Evolutionary conservation across 2,888 invertebrate species (phyloP), one percentile per base, ranked within the genome.

Genomic region (Chalcosyrphus nemorum): DNA sequence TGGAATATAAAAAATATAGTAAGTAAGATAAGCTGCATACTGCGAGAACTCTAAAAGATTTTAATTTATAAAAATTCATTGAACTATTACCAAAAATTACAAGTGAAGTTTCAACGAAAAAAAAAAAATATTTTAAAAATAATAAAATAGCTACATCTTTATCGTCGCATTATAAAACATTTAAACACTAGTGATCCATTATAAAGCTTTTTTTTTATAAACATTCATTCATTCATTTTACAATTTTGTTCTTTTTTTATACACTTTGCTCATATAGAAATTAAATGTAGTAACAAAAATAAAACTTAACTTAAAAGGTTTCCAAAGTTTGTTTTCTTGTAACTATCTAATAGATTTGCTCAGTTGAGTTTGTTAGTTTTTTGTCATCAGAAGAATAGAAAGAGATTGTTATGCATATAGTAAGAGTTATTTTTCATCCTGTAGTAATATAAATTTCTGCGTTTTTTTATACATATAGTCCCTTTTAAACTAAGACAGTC

Each of bases 351-450:
- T 81, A 77, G 45, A 66, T 56, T 47, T 57, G 29, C 56, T 81
- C 32, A 38, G 13, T 66, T 35, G 24, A 50, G 56, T 50, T 17
- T 45, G 17, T 61, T 24, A 15, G 41, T 43, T 27, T 43, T 72
- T 9, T 27, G 27, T 68, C 17, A 59, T 81, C 70, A 35, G 52
- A 71, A 71, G 54, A 29, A 57, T 78, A 32, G 72, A 72, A 77
- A 75, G 29, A 81, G 70, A 85, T 85, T 85, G 80, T 85, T 75
- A 59, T 66, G 54, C 71, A 59, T 80, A 63, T 71, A 72, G 43
- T 74, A 57, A 78, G 50, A 75, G 50, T 52, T 82, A 15, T 11
- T 43, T 81, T 76, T 35, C 17, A 19, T 38, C 27, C 41, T 41
- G 47, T 56, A 68, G 59, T 74, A 54, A 63, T 66, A 72, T 72